Base-by-base conservation (phyloP, 23 tunicate species). In the Diplosoma virens region DNA sequence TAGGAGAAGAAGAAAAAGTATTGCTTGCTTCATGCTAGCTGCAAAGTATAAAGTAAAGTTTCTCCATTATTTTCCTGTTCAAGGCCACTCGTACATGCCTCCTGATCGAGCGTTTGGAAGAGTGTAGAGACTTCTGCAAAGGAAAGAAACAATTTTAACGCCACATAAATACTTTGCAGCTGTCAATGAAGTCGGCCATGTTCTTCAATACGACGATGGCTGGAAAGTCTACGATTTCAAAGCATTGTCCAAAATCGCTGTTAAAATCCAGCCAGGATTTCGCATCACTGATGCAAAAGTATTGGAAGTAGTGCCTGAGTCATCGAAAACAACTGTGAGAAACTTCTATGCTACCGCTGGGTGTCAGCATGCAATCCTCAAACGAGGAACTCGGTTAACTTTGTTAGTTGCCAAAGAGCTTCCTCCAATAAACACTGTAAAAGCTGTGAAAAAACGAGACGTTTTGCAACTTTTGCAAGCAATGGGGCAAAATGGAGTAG, bases 31-130 rank as follows among this genome's bases (percentile, higher is more conserved):
- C n/a, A n/a, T n/a, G n/a, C n/a, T n/a, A n/a, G 70, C 70, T 26
- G 9, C 70, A 5, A 63, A 63, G 35, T 35, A 63, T 35, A 63
- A 29, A 26, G 9, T 63, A 3, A 63, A 63, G 20, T 63, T 29
- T 30, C 27, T 29, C 30, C 35, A 63, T 29, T 29, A 9, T 56
- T 56, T 56, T 56, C 64, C 64, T 11, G 64, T 56, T 56, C 16
- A 24, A 56, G 64, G 64, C 33, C 70, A 63, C 30, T 63, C 35
- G 3, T 63, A 63, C 35, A 63, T 29, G 70, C 70, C 70, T 25
- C 35, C 70, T 63, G 70, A 63, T 63, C 27, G 70, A 35, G 70
- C 70, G 5, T 63, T 63, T 63, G 70, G 70, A 63, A 26, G 70
- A 63, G 70, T 63, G 6, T 34, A 63, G 30, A 63, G 30, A 63